Conservation (phyloP, 1,140 invertebrate genomes). For the Notospermus geniculatus region DNA sequence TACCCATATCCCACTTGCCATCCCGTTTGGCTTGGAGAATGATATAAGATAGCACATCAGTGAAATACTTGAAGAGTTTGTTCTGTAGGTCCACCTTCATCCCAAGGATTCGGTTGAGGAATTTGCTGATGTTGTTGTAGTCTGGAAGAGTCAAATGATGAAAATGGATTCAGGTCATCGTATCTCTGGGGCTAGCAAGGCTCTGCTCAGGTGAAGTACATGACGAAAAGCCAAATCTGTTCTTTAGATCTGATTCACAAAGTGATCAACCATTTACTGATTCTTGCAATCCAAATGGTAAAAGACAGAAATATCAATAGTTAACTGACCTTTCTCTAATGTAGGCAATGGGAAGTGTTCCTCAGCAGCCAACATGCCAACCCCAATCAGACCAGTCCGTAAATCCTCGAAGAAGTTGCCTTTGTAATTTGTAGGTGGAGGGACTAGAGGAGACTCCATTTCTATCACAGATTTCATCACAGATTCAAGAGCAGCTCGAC, state of each 20-base stretch:
- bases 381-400: slow-evolving; percentile 84
- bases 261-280: not conserved
- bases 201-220: too few relatives aligned
- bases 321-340: slow-evolving; percentile 71
- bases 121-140: slow-evolving; percentile 97
- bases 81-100: slow-evolving; percentile 97
- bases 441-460: slow-evolving; percentile 79
- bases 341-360: slow-evolving; percentile 73
- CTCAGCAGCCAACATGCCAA: slow-evolving; percentile 85
- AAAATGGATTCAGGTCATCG: not conserved
- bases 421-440: slow-evolving; percentile 55
- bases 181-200: too few relatives aligned
- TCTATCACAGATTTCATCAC: slow-evolving; percentile 84
- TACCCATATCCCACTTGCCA: slow-evolving; percentile 63
- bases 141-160: slow-evolving; percentile 60
- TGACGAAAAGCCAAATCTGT: too few relatives aligned
- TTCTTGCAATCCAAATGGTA: too few relatives aligned
- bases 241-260: too few relatives aligned
- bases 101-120: slow-evolving; percentile 95
- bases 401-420: slow-evolving; percentile 96
- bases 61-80: slow-evolving; percentile 95
- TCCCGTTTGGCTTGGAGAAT: slow-evolving; percentile 58
- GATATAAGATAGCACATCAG: slow-evolving; percentile 75
- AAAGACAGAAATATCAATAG: not conserved
- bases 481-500: slow-evolving; percentile 85